These are phyloP conservation scores for Hafferia zeledoni DNA, from an alignment of 2,797 vertebrate genomes.

Conservation along the genomic window DNA sequence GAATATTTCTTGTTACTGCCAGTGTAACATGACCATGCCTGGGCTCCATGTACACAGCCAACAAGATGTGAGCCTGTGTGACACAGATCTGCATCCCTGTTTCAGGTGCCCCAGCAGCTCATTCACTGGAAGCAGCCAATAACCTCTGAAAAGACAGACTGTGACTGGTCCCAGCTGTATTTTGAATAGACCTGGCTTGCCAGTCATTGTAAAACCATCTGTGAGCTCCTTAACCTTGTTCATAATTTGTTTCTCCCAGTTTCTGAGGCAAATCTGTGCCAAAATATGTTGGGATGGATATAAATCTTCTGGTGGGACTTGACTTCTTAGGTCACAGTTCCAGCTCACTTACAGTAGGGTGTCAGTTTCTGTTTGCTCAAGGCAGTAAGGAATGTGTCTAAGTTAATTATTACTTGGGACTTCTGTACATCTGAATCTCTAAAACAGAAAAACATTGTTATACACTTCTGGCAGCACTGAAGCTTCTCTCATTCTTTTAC, in stretches of 20 bases:
- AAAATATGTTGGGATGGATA: not conserved
- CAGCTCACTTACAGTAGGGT: not conserved
- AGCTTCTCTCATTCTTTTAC: not conserved
- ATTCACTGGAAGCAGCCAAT: not conserved
- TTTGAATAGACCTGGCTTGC: not conserved
- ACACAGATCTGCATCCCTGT: rapidly evolving
- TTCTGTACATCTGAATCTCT: not conserved
- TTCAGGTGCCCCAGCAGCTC: not conserved
- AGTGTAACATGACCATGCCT: rapidly evolving
- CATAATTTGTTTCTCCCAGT: not conserved
- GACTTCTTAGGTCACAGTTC: not conserved
- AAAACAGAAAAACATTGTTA: not conserved
- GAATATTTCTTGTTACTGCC: not conserved
- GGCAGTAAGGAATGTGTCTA: not conserved
- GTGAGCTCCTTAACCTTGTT: not conserved
- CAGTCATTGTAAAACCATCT: not conserved
- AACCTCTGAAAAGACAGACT: not conserved
- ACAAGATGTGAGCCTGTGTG: not conserved
- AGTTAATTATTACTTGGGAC: conserved; percentile 28
- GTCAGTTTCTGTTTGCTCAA: conserved; percentile 29
- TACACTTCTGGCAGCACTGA: not conserved
- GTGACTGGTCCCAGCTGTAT: not conserved
- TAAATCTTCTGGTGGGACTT: not conserved
- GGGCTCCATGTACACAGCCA: rapidly evolving
- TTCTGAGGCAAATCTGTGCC: not conserved